A percentile compares a stretch with the other conserved stretches of the same genome.
phyloP scores from a whole-genome alignment of 2,797 vertebrate species.

The Parauchenoglanis ngamensis region DNA sequence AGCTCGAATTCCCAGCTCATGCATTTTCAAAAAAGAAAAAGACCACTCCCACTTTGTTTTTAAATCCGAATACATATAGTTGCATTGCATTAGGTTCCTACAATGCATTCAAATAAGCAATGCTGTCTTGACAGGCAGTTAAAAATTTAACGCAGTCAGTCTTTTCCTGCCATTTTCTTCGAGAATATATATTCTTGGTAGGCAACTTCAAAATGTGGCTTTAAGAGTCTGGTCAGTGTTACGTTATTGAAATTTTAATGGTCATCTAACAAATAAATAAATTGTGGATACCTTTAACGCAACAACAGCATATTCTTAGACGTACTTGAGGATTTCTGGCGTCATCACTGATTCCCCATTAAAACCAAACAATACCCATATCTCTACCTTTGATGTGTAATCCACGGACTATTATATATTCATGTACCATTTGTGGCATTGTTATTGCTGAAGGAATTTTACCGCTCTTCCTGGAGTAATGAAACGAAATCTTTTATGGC shows the following conservation, averaged over 20 bases:
- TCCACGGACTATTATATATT: conserved; percentile 26
- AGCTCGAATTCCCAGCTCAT: too few species aligned
- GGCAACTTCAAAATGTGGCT: not conserved
- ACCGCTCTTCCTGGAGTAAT: conserved; percentile 21
- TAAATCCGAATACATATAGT: not conserved
- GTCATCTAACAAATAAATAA: not conserved
- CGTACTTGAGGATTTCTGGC: not conserved
- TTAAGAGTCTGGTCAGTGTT: not conserved
- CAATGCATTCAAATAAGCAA: not conserved
- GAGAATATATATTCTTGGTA: not conserved
- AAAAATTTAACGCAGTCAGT: too few species aligned
- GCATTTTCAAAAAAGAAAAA: too few species aligned
- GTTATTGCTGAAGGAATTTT: conserved; percentile 16
- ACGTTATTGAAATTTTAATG: not conserved
- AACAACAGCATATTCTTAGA: not conserved
- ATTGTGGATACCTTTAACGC: not conserved
- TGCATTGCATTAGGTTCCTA: not conserved
- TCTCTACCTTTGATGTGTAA: conserved; percentile 11
- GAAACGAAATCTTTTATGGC: conserved; percentile 30
- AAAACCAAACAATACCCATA: not conserved
- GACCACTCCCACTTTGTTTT: not conserved
- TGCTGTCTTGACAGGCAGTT: not conserved
- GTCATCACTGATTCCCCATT: conserved; percentile 9
- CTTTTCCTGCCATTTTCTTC: not conserved
- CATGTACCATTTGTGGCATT: conserved; percentile 19